These are phyloP conservation scores for Eupelmus urozonus DNA, from an alignment of 2,888 invertebrate genomes.

Conservation along the genomic window DNA sequence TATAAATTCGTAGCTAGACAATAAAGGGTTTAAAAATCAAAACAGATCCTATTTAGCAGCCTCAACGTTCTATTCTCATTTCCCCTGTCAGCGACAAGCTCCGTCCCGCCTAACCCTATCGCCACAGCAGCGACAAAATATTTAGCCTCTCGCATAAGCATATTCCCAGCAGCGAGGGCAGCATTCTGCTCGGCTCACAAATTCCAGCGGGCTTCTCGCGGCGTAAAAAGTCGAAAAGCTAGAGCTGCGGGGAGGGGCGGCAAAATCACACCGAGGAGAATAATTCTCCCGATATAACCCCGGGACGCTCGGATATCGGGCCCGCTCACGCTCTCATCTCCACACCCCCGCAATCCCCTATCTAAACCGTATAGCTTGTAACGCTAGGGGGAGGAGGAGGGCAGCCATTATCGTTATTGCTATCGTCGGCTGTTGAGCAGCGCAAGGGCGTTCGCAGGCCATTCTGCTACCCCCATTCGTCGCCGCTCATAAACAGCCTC, in stretches of 20 bases:
- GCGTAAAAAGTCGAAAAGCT: neutral
- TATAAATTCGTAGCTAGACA: no score
- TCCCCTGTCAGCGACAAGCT: no score
- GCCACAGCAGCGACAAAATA: no score
- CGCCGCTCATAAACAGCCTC: conserved; percentile 59
- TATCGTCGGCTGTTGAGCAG: conserved; percentile 20
- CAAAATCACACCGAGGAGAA: conserved; percentile 22
- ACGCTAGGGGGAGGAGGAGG: neutral
- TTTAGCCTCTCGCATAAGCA: neutral
- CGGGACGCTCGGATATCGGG: neutral
- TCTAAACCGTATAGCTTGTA: conserved; percentile 23
- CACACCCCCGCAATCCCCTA: neutral
- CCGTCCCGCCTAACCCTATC: no score
- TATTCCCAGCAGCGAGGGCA: neutral
- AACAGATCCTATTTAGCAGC: no score
- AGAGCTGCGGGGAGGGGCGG: neutral
- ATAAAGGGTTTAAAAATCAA: no score
- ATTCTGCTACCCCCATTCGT: conserved; percentile 24
- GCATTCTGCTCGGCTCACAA: conserved; percentile 6
- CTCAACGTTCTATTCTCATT: no score
- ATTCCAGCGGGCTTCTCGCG: neutral
- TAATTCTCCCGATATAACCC: conserved; percentile 4
- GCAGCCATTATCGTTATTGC: conserved; percentile 60
- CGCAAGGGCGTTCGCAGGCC: neutral
- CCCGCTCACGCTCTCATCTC: neutral